These are phyloP conservation scores for Poecilia latipinna DNA, from an alignment of 2,113 vertebrate species.

Conservation along the genomic window DNA sequence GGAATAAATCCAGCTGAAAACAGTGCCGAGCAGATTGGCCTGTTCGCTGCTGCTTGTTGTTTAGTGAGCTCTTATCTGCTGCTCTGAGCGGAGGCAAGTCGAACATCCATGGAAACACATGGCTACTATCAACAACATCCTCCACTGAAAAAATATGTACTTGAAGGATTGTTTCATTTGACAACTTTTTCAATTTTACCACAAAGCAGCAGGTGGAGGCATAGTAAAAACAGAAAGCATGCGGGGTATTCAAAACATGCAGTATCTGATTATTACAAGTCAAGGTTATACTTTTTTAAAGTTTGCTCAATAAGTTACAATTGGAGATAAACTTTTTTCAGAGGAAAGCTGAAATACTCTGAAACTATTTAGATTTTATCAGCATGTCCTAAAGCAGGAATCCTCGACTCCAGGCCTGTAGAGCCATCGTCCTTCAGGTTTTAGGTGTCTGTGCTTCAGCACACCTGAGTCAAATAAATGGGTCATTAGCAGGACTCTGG, in stretches of 20 bases:
- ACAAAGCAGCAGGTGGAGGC: neutral
- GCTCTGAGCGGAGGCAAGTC: constrained; percentile 23
- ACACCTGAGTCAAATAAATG: too few relatives aligned
- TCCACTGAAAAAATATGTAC: neutral
- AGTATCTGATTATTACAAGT: neutral
- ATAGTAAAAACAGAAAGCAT: neutral
- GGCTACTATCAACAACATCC: constrained; percentile 17
- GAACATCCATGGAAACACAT: constrained; percentile 20
- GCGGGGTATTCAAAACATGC: neutral
- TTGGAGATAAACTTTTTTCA: too few relatives aligned
- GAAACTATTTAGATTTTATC: neutral
- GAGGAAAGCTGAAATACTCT: neutral
- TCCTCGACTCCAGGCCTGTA: too few relatives aligned
- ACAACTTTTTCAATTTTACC: neutral
- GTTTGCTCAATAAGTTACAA: too few relatives aligned
- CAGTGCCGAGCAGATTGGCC: constrained; percentile 40
- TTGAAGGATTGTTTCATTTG: neutral
- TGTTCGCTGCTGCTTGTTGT: constrained; percentile 42
- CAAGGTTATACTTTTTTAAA: neutral
- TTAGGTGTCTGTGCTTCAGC: too few relatives aligned
- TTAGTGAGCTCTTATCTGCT: constrained; percentile 57
- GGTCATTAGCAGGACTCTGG: too few relatives aligned
- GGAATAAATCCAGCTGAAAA: constrained; percentile 26
- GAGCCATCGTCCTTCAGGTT: too few relatives aligned
- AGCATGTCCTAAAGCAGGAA: neutral